These are phyloP conservation scores for Apodemus agrarius DNA, from an alignment of 2,797 vertebrate genomes.

Conservation along the genomic window DNA sequence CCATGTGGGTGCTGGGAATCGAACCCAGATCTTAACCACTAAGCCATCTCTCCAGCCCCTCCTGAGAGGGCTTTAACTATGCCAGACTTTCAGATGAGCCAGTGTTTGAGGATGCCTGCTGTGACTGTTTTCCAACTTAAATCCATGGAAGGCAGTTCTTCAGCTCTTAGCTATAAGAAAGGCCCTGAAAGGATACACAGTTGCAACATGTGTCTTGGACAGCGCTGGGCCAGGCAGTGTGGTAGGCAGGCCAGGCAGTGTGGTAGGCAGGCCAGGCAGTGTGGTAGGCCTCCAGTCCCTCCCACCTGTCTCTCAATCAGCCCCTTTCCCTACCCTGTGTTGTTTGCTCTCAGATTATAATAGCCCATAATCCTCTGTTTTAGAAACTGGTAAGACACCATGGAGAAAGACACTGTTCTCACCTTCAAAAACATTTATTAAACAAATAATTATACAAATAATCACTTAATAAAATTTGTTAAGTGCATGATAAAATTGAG, in stretches of 20 bases:
- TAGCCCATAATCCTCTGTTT: slow-evolving; percentile 5
- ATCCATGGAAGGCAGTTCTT: slow-evolving; percentile 28
- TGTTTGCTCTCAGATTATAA: neutral
- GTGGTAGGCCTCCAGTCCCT: neutral
- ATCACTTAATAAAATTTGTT: slow-evolving; percentile 18
- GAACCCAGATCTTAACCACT: neutral
- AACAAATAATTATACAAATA: slow-evolving; percentile 65
- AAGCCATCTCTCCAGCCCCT: neutral
- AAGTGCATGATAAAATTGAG: slow-evolving; percentile 22
- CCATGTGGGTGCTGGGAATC: neutral
- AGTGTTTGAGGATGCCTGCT: neutral
- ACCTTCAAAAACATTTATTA: slow-evolving; percentile 32
- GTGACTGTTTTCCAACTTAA: slow-evolving; percentile 28
- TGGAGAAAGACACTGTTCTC: neutral
- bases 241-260: too few relatives aligned
- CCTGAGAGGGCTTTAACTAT: slow-evolving; percentile 24
- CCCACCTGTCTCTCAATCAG: slow-evolving; percentile 25
- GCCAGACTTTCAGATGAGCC: slow-evolving; percentile 3
- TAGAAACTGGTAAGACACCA: slow-evolving; percentile 25
- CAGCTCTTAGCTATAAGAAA: slow-evolving; percentile 8
- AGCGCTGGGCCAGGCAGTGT: neutral
- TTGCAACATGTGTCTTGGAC: slow-evolving; percentile 3
- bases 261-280: too few relatives aligned
- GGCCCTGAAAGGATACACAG: neutral
- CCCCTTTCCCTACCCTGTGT: slow-evolving; percentile 20